Percentiles rank a stretch among this genome's conserved stretches.
phyloP scores from a whole-genome alignment of 2,797 vertebrate genomes.

The Eospalax fontanierii region DNA sequence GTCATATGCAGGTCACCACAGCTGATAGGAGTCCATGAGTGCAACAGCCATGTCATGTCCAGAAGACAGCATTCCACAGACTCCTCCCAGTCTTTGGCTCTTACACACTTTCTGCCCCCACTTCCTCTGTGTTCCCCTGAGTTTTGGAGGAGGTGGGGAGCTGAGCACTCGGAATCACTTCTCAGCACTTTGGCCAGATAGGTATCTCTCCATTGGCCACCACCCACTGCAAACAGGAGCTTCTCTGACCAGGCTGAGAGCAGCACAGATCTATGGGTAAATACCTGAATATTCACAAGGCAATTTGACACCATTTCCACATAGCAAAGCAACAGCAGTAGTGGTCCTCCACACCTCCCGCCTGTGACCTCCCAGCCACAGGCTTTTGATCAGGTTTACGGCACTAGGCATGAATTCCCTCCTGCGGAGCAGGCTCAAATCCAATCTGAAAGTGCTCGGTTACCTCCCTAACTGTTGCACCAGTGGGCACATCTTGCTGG shows the following conservation, averaged over 20 bases:
- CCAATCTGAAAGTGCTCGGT: no score
- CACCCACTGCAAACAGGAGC: no score
- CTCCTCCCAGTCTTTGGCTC: not conserved
- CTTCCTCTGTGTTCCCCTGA: not conserved
- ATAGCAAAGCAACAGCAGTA: not conserved
- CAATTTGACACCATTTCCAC: not conserved
- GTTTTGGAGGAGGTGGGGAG: not conserved
- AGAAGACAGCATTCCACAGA: not conserved
- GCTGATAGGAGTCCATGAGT: not conserved
- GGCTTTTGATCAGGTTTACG: not conserved
- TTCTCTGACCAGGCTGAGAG: not conserved
- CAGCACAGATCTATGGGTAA: not conserved
- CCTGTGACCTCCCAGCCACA: not conserved
- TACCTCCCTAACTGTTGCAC: no score
- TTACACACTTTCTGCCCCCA: not conserved
- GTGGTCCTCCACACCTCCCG: not conserved
- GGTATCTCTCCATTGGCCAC: no score
- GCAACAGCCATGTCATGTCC: not conserved
- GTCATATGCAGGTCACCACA: not conserved
- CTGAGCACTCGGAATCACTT: not conserved
- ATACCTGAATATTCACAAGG: not conserved
- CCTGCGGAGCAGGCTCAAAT: not conserved
- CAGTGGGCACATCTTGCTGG: no score
- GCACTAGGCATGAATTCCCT: not conserved
- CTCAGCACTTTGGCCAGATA: no score